Evolutionary conservation across 1,140 invertebrate species (phyloP).

Genomic region (Drosophila mauritiana): DNA sequence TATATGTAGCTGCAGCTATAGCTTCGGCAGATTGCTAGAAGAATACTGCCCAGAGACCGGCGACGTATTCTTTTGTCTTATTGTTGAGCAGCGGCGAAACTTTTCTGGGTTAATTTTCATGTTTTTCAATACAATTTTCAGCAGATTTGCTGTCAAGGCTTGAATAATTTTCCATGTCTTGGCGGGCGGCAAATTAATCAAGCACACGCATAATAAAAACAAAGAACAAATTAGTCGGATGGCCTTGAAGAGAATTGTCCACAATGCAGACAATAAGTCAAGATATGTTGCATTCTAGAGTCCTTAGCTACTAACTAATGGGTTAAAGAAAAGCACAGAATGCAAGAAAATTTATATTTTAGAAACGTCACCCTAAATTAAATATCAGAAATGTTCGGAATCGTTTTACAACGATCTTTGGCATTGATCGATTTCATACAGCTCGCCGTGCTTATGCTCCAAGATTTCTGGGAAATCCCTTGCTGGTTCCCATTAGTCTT

Average conservation of each 20-base stretch:
- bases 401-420: not conserved
- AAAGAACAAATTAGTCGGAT: conserved; percentile 40
- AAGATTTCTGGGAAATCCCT: conserved; percentile 21
- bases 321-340: too few species aligned
- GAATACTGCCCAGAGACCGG: conserved; percentile 18
- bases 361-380: too few species aligned
- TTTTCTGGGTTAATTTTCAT: conserved; percentile 68
- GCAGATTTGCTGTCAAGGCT: conserved; percentile 61
- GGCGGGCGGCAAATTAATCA: conserved; percentile 56
- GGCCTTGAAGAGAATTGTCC: conserved; percentile 26
- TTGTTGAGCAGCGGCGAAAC: conserved; percentile 47
- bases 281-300: not conserved
- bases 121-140: conserved; percentile 61
- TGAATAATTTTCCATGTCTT: conserved; percentile 63
- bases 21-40: conserved; percentile 19
- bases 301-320: conserved; percentile 8
- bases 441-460: not conserved
- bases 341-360: too few species aligned
- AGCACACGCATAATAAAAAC: conserved; percentile 52
- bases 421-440: conserved; percentile 10
- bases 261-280: not conserved
- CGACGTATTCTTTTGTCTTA: conserved; percentile 60
- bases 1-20: not conserved
- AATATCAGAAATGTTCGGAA: too few species aligned
- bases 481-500: conserved; percentile 21